Evolutionary conservation across 2,797 vertebrate species (phyloP).

Genomic region (Aplochiton taeniatus): DNA sequence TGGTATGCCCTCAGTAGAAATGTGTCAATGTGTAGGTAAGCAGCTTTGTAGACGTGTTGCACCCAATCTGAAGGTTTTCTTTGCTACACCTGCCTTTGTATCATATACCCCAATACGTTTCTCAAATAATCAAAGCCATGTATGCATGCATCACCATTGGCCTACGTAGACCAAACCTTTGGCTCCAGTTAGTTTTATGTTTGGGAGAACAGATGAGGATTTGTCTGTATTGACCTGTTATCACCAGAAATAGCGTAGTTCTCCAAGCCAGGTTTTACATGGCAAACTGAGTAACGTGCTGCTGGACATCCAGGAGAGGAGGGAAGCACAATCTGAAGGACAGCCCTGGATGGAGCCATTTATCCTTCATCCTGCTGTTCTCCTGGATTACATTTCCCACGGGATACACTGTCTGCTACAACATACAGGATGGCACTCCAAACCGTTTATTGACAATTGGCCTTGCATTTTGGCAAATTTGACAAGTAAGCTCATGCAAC

Average conservation of each 20-base stretch:
- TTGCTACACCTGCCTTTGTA: neutral
- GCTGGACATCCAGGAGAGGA: constrained; percentile 30
- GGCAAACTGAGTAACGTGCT: constrained; percentile 17
- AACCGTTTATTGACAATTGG: too few species aligned
- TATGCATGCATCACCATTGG: constrained; percentile 26
- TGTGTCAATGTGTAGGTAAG: constrained; percentile 68
- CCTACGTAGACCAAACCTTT: constrained; percentile 21
- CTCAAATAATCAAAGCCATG: constrained; percentile 48
- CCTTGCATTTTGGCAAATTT: too few species aligned
- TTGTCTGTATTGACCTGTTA: neutral
- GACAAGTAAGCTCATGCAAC: too few species aligned
- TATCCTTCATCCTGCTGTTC: constrained; percentile 23
- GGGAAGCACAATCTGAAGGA: constrained; percentile 31
- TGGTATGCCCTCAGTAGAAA: constrained; percentile 75
- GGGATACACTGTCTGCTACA: too few species aligned
- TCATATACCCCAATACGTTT: too few species aligned
- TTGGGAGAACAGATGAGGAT: neutral
- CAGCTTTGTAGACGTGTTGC: constrained; percentile 65
- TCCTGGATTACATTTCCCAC: too few species aligned
- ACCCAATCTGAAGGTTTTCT: constrained; percentile 41
- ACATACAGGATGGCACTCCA: too few species aligned
- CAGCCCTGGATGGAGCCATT: constrained; percentile 9
- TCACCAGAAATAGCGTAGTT: neutral
- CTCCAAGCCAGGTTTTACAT: constrained; percentile 11
- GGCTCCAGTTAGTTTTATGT: constrained; percentile 29